Base-by-base conservation (phyloP, 2,888 invertebrate genomes). In the Argyra leucocephala region DNA sequence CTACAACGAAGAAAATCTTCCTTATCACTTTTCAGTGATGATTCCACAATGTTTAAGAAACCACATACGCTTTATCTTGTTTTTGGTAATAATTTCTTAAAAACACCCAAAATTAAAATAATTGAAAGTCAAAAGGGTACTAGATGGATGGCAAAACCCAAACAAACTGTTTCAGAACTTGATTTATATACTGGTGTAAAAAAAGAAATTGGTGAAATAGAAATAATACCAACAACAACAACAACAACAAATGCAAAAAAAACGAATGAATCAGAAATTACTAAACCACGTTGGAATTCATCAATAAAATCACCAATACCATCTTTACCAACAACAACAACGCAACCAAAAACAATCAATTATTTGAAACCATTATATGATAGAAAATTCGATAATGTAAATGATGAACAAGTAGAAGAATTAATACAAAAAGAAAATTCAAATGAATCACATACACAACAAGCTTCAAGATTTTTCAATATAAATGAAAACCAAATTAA, bases 11-110 rank as follows among this genome's bases (percentile, higher is more conserved):
- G 31, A 26, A 26, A 61, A 61, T 61, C 61, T 2, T 61, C 61
- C 0, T 6, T 26, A 1, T 24, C 61, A 10, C 15, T 61, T 15
- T 61, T 18, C n/a, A 31, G 31, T 21, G 61, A n/a, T 26, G 10
- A 18, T 26, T 61, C 24, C 1, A 24, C 21, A 22, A 24, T 26
- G 21, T 31, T 26, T n/a, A 24, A 24, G 9, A 61, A 61, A 61
- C 31, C 61, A n/a, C n/a, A 24, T 21, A 61, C 31, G 12, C 9
- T 61, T 15, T 61, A 61, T 61, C 31, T 61, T 3, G 61, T 61
- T 15, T 61, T 61, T 61, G 61, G 61, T 21, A 61, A 61, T 21
- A 31, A 61, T 61, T 61, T 61, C 21, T 61, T 61, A 31, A 31
- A 31, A 61, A 61, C 61, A 61, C 24, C 61, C 7, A 31, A 61